Evolutionary conservation across 2,113 vertebrate species (phyloP).

Genomic region (Gopherus evgoodei): DNA sequence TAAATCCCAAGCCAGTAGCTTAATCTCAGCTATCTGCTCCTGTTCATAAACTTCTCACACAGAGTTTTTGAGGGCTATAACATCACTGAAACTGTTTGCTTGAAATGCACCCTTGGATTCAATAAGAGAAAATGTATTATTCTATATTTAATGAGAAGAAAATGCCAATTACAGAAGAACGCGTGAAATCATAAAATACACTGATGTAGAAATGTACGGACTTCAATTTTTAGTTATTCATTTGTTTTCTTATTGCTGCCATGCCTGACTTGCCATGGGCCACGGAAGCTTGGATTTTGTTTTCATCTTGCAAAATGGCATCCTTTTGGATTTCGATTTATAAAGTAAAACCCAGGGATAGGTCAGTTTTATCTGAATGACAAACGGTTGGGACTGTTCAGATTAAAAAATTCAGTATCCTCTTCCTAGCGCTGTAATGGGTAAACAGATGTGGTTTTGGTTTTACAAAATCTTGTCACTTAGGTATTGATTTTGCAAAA

Average conservation of each 20-base stretch:
- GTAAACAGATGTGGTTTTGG: background rate
- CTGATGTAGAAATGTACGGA: background rate
- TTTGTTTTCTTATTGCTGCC: background rate
- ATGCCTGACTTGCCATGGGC: background rate
- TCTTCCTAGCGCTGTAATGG: background rate
- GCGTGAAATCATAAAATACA: slow-evolving; percentile 42
- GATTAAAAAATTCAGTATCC: background rate
- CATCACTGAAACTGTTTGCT: slow-evolving; percentile 58
- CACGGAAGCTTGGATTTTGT: background rate
- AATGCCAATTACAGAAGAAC: slow-evolving; percentile 49
- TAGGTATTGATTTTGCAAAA: background rate
- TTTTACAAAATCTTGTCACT: background rate
- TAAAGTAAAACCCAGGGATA: background rate
- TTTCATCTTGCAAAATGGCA: background rate
- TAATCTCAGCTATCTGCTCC: slow-evolving; percentile 53
- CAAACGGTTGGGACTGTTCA: background rate
- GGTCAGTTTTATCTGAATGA: background rate
- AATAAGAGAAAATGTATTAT: slow-evolving; percentile 32
- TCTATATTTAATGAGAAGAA: slow-evolving; percentile 62
- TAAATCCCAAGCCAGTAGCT: slow-evolving; percentile 48
- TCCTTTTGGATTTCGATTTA: background rate
- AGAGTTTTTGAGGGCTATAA: slow-evolving; percentile 59
- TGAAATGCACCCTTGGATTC: slow-evolving; percentile 31
- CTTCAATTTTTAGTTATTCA: background rate
- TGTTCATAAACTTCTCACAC: slow-evolving; percentile 61